A percentile compares a stretch with the other conserved stretches of the same genome.
Conservation (phyloP, 2,113 vertebrate species). For the Tachysurus fulvidraco region DNA sequence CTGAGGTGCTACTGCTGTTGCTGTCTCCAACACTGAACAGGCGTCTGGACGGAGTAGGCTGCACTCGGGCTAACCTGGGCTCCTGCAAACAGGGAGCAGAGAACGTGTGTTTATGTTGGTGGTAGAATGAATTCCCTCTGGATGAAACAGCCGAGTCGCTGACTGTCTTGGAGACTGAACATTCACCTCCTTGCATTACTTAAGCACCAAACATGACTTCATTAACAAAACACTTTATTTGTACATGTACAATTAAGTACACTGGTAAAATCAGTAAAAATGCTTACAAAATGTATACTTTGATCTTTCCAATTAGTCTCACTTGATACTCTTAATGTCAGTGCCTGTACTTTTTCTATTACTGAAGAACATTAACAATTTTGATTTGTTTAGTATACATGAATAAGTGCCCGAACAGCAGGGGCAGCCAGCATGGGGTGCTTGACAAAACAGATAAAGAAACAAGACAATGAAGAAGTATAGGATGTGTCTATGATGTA, state of each 20-base stretch:
- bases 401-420: too few species aligned
- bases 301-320: neutral
- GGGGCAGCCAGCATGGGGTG: neutral
- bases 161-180: neutral
- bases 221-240: neutral
- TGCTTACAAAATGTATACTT: neutral
- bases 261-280: neutral
- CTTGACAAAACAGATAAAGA: neutral
- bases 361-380: neutral
- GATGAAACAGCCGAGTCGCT: neutral
- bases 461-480: neutral
- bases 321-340: neutral
- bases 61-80: slow-evolving; percentile 74
- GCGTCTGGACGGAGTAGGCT: slow-evolving; percentile 73
- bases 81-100: slow-evolving; percentile 61
- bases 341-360: neutral
- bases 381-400: neutral
- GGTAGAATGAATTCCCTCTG: neutral
- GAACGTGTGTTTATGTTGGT: slow-evolving; percentile 13
- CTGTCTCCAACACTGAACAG: slow-evolving; percentile 75
- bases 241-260: neutral
- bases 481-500: too few species aligned
- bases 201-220: neutral
- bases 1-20: slow-evolving; percentile 55
- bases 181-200: too few species aligned